Base-by-base conservation (phyloP, 1,140 invertebrate species). In the Sminthurides bifidus region DNA sequence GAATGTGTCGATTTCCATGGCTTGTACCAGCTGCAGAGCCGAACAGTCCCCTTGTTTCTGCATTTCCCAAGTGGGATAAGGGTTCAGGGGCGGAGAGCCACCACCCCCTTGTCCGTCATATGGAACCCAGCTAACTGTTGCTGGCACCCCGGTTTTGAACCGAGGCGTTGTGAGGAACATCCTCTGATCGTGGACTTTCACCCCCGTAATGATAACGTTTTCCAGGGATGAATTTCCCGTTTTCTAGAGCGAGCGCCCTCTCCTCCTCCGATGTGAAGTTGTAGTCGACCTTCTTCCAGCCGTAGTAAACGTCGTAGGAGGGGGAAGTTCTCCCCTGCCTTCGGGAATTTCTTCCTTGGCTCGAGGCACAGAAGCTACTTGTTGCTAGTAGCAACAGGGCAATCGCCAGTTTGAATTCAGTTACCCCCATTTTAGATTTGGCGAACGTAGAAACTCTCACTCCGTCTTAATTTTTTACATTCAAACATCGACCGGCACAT, bases 31-130 rank as follows among this genome's bases (percentile, higher is more conserved):
- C 24, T 85, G 79, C 3, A 89, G 61, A 0, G 80, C 79, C 3
- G 80, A 80, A 66, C 83, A 87, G 43, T 66, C 64, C 66, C 84
- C 84, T 63, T 79, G 75, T 58, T 79, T 10, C 2, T 56, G 84
- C 76, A 79, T 87, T 1, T 81, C 80, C 84, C 84, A 87, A 52
- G 82, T 80, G 0, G 85, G 85, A 69, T 83, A 89, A 0, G 85
- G 78, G 64, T 48, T 62, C 33, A 58, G 31, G 23, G 37, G 75
- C 6, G 76, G 67, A 35, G 10, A 10, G 37, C 33, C 10, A 50
- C 37, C 21, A 51, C 29, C 6, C 53, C 57, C 6, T 23, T 44
- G 33, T 37, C n/a, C 19, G 17, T 19, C 6, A 19, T 43, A 43
- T 8, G 41, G 41, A 19, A 43, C 17, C 24, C 8, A 6, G 17